Percentiles rank a stretch among this genome's conserved stretches.
Conservation (phyloP, 2,113 vertebrate species). For the Epinephelus cyanopodus region DNA sequence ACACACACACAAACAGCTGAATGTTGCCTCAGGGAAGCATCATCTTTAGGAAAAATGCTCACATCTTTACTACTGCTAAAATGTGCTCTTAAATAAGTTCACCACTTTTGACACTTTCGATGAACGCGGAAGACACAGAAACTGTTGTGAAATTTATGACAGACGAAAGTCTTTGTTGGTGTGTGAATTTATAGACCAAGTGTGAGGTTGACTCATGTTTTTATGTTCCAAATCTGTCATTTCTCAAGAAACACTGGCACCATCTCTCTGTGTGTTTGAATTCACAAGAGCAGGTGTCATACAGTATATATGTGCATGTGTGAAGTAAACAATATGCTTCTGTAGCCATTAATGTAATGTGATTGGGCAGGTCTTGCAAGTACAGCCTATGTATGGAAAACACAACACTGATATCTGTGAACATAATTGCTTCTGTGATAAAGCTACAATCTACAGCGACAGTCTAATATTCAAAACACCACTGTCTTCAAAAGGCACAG, state of each 20-base stretch:
- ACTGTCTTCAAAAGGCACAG: conserved; percentile 12
- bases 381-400: not conserved
- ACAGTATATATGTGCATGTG: not conserved
- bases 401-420: not conserved
- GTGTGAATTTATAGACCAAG: not conserved
- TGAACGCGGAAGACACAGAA: not conserved
- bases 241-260: not conserved
- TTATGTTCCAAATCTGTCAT: not conserved
- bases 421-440: not conserved
- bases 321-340: not conserved
- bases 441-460: not conserved
- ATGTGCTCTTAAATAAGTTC: conserved; percentile 24
- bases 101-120: conserved; percentile 3
- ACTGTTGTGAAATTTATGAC: not conserved
- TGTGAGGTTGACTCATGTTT: not conserved
- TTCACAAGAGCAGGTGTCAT: not conserved
- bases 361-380: not conserved
- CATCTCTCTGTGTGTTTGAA: not conserved
- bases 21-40: conserved; percentile 26
- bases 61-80: conserved; percentile 4
- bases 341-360: not conserved
- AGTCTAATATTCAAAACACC: conserved; percentile 8
- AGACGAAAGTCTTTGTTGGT: not conserved
- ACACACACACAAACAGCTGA: not conserved
- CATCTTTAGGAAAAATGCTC: conserved; percentile 29